phyloP scores from a whole-genome alignment of 1,140 invertebrate genomes.

The Potamilus streckersoni region DNA sequence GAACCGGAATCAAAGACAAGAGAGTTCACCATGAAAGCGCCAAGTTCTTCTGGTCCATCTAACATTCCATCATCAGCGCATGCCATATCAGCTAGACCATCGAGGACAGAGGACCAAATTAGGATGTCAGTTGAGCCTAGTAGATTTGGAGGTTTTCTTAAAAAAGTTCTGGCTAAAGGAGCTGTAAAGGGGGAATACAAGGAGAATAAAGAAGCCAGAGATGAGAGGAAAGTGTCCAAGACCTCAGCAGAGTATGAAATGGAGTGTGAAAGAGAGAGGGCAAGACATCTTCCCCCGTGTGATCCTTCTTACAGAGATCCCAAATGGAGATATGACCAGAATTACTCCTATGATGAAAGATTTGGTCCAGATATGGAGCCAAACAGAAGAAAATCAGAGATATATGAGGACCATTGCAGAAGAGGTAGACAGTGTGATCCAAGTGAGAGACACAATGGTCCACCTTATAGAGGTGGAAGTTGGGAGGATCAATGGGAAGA shows the following conservation, averaged over 20 bases:
- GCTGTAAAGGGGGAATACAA: not conserved
- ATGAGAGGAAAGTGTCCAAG: not conserved
- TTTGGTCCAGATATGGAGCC: no score
- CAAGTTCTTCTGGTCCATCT: conserved; percentile 7
- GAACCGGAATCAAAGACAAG: conserved; percentile 20
- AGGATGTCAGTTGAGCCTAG: not conserved
- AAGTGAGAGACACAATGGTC: no score
- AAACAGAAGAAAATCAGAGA: no score
- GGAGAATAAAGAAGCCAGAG: not conserved
- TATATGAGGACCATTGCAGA: no score
- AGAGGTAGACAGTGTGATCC: no score
- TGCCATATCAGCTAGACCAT: not conserved
- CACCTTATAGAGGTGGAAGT: no score
- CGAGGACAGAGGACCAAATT: not conserved
- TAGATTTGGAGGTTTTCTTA: not conserved
- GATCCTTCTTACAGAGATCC: no score
- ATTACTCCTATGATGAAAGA: no score
- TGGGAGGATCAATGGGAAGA: conserved; percentile 29
- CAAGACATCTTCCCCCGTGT: no score
- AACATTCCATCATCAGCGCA: no score
- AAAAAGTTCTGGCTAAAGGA: not conserved
- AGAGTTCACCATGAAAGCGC: conserved; percentile 31
- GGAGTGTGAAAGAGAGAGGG: not conserved
- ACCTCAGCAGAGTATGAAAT: not conserved
- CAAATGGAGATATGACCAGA: no score